Percentiles rank a stretch among this genome's conserved stretches.
These are phyloP conservation scores for Tortricodes alternella DNA, from an alignment of 2,888 invertebrate genomes.

Conservation along the genomic window DNA sequence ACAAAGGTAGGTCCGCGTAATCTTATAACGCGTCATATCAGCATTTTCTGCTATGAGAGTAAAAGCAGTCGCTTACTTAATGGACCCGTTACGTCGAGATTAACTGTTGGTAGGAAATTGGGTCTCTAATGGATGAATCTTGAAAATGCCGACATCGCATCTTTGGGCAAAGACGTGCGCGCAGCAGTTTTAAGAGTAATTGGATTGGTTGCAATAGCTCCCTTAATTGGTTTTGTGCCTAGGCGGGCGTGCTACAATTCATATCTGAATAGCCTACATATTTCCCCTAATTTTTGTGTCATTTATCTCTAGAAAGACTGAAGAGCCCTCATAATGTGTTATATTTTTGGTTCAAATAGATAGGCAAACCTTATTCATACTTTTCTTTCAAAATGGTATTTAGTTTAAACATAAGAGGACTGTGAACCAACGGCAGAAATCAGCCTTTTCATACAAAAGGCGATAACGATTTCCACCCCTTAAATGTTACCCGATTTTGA, in stretches of 20 bases:
- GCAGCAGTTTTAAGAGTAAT: slow-evolving; percentile 31
- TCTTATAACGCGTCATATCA: slow-evolving; percentile 24
- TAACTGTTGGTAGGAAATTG: slow-evolving; percentile 32
- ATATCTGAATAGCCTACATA: slow-evolving; percentile 1
- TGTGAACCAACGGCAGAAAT: too few relatives aligned
- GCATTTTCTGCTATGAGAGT: slow-evolving; percentile 27
- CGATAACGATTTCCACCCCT: too few relatives aligned
- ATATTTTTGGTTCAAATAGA: not conserved
- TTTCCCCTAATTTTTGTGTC: not conserved
- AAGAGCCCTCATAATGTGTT: too few relatives aligned
- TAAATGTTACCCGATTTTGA: too few relatives aligned
- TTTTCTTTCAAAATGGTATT: too few relatives aligned
- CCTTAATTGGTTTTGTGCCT: slow-evolving; percentile 27
- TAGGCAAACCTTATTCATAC: too few relatives aligned
- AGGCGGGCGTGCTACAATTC: slow-evolving; percentile 18
- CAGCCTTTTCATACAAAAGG: too few relatives aligned
- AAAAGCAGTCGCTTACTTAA: slow-evolving; percentile 27
- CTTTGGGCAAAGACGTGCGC: slow-evolving; percentile 28
- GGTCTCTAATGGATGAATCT: slow-evolving; percentile 31
- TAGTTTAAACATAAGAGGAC: too few relatives aligned
- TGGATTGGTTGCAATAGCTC: slow-evolving; percentile 28
- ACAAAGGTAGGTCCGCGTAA: slow-evolving; percentile 20
- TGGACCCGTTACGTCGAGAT: slow-evolving; percentile 31
- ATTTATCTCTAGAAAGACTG: not conserved
- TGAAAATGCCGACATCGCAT: slow-evolving; percentile 30